These are phyloP conservation scores for Amazona guildingii DNA, from an alignment of 2,113 vertebrate genomes.

Conservation along the genomic window DNA sequence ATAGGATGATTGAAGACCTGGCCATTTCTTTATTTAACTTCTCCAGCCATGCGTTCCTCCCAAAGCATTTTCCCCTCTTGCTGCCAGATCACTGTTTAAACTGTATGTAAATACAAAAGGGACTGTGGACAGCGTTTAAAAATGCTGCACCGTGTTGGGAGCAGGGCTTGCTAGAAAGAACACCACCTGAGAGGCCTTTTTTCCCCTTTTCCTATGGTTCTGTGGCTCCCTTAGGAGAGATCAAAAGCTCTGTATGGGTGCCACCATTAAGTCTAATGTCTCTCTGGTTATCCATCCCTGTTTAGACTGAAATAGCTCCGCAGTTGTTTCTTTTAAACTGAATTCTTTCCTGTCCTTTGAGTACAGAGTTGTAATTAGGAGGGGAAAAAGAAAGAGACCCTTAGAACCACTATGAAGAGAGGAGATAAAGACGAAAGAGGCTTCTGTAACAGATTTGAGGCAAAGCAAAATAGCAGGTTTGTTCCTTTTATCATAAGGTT, in stretches of 20 bases:
- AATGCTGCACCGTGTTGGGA: conserved; percentile 15
- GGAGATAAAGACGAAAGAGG: background rate
- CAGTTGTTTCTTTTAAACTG: background rate
- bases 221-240: background rate
- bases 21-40: conserved; percentile 58
- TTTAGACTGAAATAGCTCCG: conserved; percentile 19
- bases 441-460: background rate
- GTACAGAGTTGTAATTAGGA: background rate
- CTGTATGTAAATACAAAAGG: conserved; percentile 48
- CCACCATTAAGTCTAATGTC: background rate
- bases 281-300: conserved; percentile 3
- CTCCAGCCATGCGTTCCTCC: conserved; percentile 37
- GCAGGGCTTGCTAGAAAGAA: background rate
- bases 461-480: background rate
- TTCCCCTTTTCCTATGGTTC: background rate
- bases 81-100: conserved; percentile 71
- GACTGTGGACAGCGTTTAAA: background rate
- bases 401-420: background rate
- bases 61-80: conserved; percentile 38
- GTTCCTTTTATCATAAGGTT: background rate
- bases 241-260: background rate
- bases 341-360: background rate
- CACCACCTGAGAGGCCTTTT: background rate
- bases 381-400: background rate
- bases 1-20: conserved; percentile 60